These are phyloP conservation scores for Tarsius wallacei DNA, from an alignment of 2,797 vertebrate species.

Conservation along the genomic window DNA sequence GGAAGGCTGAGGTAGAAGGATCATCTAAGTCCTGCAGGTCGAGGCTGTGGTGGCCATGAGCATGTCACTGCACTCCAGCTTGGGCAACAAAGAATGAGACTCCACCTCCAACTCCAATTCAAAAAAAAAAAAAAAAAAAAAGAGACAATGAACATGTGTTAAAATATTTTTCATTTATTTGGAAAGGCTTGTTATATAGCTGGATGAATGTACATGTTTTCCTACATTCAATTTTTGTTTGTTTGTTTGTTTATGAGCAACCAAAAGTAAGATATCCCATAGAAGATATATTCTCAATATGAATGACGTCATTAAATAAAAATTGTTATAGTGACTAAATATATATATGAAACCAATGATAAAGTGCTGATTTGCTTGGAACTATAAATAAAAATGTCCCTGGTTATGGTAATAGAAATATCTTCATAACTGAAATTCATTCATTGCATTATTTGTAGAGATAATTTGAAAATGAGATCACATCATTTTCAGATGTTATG, in stretches of 20 bases:
- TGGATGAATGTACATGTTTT: neutral
- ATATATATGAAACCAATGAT: neutral
- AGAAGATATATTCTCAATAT: neutral
- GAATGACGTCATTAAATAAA: neutral
- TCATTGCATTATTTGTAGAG: neutral
- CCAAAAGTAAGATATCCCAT: neutral
- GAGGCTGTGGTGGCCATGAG: too few relatives aligned
- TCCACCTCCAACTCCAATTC: too few relatives aligned
- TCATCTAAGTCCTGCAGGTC: too few relatives aligned
- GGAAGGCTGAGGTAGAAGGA: too few relatives aligned
- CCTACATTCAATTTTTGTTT: neutral
- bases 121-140: neutral
- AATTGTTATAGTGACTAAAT: neutral
- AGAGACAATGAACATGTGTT: neutral
- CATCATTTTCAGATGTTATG: neutral
- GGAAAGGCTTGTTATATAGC: neutral
- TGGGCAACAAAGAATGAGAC: too few relatives aligned
- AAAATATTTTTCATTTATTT: slow-evolving; percentile 18
- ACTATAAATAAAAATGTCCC: neutral
- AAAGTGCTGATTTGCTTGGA: neutral
- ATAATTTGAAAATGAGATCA: neutral
- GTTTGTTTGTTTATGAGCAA: neutral
- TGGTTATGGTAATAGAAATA: neutral
- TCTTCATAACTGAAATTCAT: neutral
- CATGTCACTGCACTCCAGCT: too few relatives aligned